These are phyloP conservation scores for Hermodice carunculata DNA, from an alignment of 2,888 invertebrate genomes.

Conservation along the genomic window DNA sequence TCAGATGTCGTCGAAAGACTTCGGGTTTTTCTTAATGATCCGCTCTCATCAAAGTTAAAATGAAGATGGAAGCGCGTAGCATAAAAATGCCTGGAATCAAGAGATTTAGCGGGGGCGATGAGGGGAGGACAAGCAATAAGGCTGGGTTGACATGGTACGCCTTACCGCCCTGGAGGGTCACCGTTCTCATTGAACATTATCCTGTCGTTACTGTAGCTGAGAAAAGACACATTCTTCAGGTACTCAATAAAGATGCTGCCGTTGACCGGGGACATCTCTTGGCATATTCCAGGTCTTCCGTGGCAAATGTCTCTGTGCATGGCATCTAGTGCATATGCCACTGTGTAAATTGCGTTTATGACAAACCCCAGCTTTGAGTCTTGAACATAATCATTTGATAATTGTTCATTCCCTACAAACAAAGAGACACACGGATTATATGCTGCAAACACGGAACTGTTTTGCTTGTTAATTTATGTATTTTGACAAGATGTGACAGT, in stretches of 20 bases:
- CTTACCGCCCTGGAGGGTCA: conserved; percentile 83
- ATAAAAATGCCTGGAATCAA: too few species aligned
- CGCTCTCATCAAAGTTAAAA: too few species aligned
- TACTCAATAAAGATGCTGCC: conserved; percentile 78
- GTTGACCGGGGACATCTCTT: conserved; percentile 79
- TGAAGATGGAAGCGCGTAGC: too few species aligned
- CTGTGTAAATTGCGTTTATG: conserved; percentile 82
- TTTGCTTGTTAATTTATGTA: too few species aligned
- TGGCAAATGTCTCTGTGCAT: conserved; percentile 76
- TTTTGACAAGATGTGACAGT: too few species aligned
- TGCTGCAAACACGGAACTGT: too few species aligned
- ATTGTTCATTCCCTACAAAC: conserved; percentile 74
- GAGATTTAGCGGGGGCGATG: too few species aligned
- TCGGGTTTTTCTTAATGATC: too few species aligned
- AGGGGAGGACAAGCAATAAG: too few species aligned
- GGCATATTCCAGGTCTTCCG: conserved; percentile 73
- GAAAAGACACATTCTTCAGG: conserved; percentile 80
- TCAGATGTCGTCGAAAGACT: too few species aligned
- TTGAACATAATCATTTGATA: conserved; percentile 75
- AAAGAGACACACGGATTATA: too few species aligned
- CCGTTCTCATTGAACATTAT: conserved; percentile 83
- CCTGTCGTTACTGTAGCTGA: conserved; percentile 74
- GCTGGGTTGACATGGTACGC: neutral
- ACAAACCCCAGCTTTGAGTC: conserved; percentile 86
- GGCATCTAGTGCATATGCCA: conserved; percentile 81